Conservation (phyloP, 2,888 invertebrate genomes). For the Tanypteryx hageni region DNA sequence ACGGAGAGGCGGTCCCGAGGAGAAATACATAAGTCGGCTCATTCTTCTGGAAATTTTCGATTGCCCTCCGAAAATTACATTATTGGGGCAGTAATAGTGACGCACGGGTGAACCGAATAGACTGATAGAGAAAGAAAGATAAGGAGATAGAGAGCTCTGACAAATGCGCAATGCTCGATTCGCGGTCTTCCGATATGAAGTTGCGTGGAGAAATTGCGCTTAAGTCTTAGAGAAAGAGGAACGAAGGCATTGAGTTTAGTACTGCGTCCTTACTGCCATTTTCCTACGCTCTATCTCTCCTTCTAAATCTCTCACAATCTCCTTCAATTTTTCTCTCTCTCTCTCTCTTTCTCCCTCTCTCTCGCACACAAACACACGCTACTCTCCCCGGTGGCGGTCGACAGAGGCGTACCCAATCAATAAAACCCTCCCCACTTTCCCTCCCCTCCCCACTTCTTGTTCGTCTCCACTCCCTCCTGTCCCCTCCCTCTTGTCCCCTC, state of each 20-base stretch:
- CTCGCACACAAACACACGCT: not conserved
- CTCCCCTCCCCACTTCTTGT: not conserved
- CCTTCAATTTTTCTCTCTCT: not conserved
- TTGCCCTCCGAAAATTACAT: slow-evolving; percentile 19
- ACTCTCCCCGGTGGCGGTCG: slow-evolving; percentile 29
- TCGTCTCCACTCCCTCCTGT: not conserved
- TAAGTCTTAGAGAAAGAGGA: not conserved
- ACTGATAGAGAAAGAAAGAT: not conserved
- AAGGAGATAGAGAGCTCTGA: not conserved
- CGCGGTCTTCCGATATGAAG: slow-evolving; percentile 1
- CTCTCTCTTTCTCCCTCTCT: not conserved
- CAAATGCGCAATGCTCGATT: slow-evolving; percentile 5
- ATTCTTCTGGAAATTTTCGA: not conserved
- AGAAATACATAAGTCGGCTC: not conserved
- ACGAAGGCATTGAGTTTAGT: not conserved
- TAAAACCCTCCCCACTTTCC: not conserved
- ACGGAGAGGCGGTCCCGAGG: not conserved
- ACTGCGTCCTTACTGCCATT: not conserved
- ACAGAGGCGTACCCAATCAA: slow-evolving; percentile 42
- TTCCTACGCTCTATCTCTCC: not conserved
- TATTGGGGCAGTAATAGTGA: slow-evolving; percentile 26
- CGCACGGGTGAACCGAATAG: not conserved
- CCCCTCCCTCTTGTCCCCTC: not conserved
- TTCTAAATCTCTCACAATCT: not conserved
- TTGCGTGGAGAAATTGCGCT: not conserved